Base-by-base conservation (phyloP, 64 coral and sea anemone genomes). In the Orbicella faveolata region DNA sequence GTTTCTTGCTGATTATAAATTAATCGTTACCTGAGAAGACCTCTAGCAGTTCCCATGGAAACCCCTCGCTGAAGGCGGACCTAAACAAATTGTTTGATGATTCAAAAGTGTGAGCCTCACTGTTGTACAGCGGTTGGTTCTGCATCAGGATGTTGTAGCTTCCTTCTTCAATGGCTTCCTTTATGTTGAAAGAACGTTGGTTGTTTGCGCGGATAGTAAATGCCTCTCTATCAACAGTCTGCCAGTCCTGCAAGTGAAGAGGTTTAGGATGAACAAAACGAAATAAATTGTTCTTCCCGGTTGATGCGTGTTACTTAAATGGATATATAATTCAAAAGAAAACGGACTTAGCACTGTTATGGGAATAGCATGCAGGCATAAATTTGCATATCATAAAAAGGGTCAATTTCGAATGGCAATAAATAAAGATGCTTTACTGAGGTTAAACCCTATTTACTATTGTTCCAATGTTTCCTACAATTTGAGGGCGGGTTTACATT, bases 21-120 rank as follows among this genome's bases (percentile, higher is more conserved):
- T 57, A 6, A 57, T 59, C 9, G 13, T 20, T 75, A 94, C 93
- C 93, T 74, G 94, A 66, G 77, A 96, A 93, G 4, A 93, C 88
- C 67, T 96, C 91, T 15, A 96, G 37, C 1, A 98, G 20, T 72
- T 98, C 96, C 96, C 96, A 98, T 15, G 96, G 87, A 93, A 98
- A 98, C 0, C 93, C 96, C 10, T 95, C 39, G 54, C 69, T 83
- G 39, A 98, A 98, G 18, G 96, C 90, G 21, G 80, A 77, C 23
- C 88, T 88, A 19, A 95, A 98, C 44, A 94, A 33, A 3, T 34
- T 73, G 77, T 98, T 87, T 15, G 93, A 94, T 37, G 76, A 80
- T 51, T 98, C 90, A 67, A 94, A 90, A 4, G 87, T 86, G 20
- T 96, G 83, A 36, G 35, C 65, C 11, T 77, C 48, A 66, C 78